Percentiles rank a stretch among this genome's conserved stretches.
phyloP scores from a whole-genome alignment of 1,140 invertebrate genomes.

The Diabrotica undecimpunctata region DNA sequence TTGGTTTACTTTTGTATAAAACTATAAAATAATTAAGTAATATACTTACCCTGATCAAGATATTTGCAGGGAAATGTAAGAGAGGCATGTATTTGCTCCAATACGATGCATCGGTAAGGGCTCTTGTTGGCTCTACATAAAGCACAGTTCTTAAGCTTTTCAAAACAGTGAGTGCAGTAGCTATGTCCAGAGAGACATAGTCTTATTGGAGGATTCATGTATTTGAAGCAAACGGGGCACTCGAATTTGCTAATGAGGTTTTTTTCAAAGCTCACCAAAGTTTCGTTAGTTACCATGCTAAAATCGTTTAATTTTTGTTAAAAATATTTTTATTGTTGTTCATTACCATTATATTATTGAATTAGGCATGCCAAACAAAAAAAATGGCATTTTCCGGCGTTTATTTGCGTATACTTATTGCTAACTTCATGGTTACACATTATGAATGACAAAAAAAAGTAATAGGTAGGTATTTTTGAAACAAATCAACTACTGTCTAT shows the following conservation, averaged over 20 bases:
- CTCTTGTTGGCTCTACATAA: conserved; percentile 4
- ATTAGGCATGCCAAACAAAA: too few species aligned
- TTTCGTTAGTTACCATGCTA: too few species aligned
- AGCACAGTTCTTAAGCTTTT: conserved; percentile 9
- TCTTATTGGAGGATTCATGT: conserved; percentile 12
- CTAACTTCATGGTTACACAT: too few species aligned
- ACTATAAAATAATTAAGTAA: not conserved
- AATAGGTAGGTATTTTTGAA: too few species aligned
- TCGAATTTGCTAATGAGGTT: conserved; percentile 6
- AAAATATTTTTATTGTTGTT: too few species aligned
- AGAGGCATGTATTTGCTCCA: not conserved
- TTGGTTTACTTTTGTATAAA: too few species aligned
- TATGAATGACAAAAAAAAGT: too few species aligned
- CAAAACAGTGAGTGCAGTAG: conserved; percentile 2
- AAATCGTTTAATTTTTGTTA: too few species aligned
- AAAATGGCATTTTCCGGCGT: too few species aligned
- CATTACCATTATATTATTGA: too few species aligned
- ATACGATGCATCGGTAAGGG: not conserved
- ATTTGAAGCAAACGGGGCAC: conserved; percentile 11
- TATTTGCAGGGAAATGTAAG: conserved; percentile 4
- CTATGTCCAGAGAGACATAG: conserved; percentile 2
- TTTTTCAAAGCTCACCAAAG: not conserved
- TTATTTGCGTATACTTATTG: too few species aligned
- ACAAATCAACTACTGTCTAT: too few species aligned
- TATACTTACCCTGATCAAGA: not conserved